Evolutionary conservation across 2,797 vertebrate genomes (phyloP), one percentile per base, ranked within the genome.

Genomic region (Eospalax fontanierii): DNA sequence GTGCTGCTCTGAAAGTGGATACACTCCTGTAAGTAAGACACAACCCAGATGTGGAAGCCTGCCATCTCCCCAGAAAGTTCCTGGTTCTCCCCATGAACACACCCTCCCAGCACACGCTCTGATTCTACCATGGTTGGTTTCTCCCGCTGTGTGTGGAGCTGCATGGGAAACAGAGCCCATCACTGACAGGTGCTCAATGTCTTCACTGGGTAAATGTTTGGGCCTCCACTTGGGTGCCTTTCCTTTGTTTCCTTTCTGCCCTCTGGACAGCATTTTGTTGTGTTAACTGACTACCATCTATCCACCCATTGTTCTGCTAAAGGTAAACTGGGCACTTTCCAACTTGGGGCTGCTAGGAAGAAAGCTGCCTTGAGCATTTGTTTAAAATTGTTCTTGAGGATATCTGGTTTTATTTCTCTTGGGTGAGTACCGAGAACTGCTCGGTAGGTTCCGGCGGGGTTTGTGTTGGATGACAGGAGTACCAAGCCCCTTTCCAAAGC

Each of bases 191-290:
- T 26, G n/a, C 54, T 12, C 21, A 14, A 33, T 22, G 15, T 18
- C 66, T 46, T 85, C 4, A 12, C 91, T 12, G 2, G 35, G 28
- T 65, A n/a, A 21, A 21, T 0, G 1, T 30, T 14, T 1, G 61
- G 78, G 8, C 2, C 15, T 14, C 24, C 16, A 18, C 1, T 18
- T 46, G 0, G 4, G 15, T 33, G 24, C 16, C 1, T 1, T 22
- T 28, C n/a, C n/a, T n/a, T n/a, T n/a, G n/a, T 46, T 81, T 26
- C 46, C 63, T 30, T 7, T 19, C 4, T n/a, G n/a, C 16, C 15
- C 11, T 26, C 12, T 50, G 9, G 5, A 3, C 4, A 35, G 33
- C 2, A 15, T 79, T 71, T 35, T 16, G 0, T 22, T 6, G 35
- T 10, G 12, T 18, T 40, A 16, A 14, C 24, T 6, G 2, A 19